These are phyloP conservation scores for Aleiodes leptofemur DNA, from an alignment of 2,888 invertebrate species.

Conservation along the genomic window DNA sequence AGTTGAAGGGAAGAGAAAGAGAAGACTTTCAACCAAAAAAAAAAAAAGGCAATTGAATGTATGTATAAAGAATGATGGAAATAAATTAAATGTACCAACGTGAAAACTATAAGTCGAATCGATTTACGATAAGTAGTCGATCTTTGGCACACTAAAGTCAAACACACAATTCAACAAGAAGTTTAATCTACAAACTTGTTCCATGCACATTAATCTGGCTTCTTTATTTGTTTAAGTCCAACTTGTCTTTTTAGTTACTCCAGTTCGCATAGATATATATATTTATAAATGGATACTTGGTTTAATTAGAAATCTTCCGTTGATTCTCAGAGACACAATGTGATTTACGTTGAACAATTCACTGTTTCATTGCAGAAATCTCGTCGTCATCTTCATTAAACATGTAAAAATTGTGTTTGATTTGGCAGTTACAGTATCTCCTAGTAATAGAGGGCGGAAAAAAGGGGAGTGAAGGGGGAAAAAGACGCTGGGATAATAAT, in stretches of 20 bases:
- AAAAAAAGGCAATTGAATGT: not conserved
- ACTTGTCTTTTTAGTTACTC: not conserved
- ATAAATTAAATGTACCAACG: not conserved
- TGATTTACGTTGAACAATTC: not conserved
- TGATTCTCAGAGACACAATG: not conserved
- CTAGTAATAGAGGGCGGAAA: not conserved
- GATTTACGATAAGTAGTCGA: conserved; percentile 8
- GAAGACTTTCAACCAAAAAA: not conserved
- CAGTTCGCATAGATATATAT: too few species aligned
- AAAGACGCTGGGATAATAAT: conserved; percentile 6
- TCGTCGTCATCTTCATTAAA: conserved; percentile 41
- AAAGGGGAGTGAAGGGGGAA: not conserved
- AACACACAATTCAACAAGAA: not conserved
- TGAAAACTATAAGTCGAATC: not conserved
- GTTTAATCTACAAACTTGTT: not conserved
- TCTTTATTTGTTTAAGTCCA: not conserved
- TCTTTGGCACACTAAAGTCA: not conserved
- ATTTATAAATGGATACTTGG: not conserved
- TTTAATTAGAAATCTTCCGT: not conserved
- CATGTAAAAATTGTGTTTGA: conserved; percentile 19
- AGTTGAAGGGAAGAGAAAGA: not conserved
- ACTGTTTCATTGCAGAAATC: conserved; percentile 25
- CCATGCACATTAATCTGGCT: not conserved
- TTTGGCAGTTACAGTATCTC: not conserved
- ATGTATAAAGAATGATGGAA: not conserved